These are phyloP conservation scores for Tor tambroides DNA, from an alignment of 2,113 vertebrate species.

Conservation along the genomic window DNA sequence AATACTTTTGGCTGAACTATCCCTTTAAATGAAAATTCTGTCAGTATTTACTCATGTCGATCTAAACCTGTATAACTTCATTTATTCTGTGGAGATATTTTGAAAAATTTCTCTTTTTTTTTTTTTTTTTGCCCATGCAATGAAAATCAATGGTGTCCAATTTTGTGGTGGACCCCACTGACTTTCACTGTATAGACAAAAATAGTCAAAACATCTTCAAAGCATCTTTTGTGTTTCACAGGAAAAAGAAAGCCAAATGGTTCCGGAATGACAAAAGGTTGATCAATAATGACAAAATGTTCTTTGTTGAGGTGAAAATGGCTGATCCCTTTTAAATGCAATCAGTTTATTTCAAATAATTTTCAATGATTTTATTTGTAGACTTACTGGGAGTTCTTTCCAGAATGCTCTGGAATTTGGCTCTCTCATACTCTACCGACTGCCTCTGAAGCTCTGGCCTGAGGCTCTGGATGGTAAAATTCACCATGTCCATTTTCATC, in stretches of 20 bases:
- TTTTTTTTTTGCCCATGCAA: background rate
- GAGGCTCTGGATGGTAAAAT: slow-evolving; percentile 82
- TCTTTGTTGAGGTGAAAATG: background rate
- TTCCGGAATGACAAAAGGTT: background rate
- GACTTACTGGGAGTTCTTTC: slow-evolving; percentile 89
- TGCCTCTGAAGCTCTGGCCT: slow-evolving; percentile 84
- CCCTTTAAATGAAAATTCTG: background rate
- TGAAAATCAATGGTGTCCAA: background rate
- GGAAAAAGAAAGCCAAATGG: background rate
- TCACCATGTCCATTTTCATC: slow-evolving; percentile 89
- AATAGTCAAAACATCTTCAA: background rate
- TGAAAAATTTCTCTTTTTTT: no score
- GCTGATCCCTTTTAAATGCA: background rate
- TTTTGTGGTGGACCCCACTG: background rate
- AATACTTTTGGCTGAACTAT: background rate
- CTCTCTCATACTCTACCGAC: slow-evolving; percentile 88
- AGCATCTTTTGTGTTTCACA: background rate
- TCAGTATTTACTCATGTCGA: background rate
- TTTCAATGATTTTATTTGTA: background rate
- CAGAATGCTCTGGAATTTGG: slow-evolving; percentile 89
- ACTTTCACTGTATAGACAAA: background rate
- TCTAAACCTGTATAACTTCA: background rate
- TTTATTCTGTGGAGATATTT: background rate
- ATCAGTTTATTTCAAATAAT: background rate
- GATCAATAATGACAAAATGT: background rate